phyloP scores from a whole-genome alignment of 2,113 vertebrate genomes.

The Lonchura striata region DNA sequence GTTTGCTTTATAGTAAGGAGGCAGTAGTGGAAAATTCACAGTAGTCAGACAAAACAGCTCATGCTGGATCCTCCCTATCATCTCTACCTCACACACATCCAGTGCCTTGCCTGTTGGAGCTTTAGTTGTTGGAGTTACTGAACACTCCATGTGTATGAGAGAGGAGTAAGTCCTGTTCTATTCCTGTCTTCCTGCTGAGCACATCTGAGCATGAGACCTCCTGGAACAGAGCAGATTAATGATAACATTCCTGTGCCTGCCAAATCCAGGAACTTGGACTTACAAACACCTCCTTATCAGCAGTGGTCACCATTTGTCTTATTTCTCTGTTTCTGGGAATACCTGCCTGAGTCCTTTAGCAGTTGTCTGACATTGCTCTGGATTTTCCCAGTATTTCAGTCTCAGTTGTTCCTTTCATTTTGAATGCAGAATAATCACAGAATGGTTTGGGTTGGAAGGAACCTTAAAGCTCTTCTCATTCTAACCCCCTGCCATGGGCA shows the following conservation, averaged over 20 bases:
- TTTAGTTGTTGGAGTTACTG: background rate
- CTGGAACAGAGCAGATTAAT: background rate
- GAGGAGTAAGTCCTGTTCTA: background rate
- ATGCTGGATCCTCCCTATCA: background rate
- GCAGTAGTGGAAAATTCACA: background rate
- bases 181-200: background rate
- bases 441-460: background rate
- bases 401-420: background rate
- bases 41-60: background rate
- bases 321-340: background rate
- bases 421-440: background rate
- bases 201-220: background rate
- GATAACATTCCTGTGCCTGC: background rate
- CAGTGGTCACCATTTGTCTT: background rate
- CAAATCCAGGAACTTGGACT: background rate
- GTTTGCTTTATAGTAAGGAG: background rate
- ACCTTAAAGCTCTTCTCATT: background rate
- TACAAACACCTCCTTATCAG: background rate
- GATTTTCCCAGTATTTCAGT: background rate
- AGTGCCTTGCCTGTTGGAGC: background rate
- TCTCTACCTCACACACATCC: background rate
- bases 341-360: background rate
- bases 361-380: background rate
- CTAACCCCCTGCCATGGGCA: rapidly evolving
- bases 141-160: background rate